These are phyloP conservation scores for Macaria notata DNA, from an alignment of 2,888 invertebrate genomes.

Conservation along the genomic window DNA sequence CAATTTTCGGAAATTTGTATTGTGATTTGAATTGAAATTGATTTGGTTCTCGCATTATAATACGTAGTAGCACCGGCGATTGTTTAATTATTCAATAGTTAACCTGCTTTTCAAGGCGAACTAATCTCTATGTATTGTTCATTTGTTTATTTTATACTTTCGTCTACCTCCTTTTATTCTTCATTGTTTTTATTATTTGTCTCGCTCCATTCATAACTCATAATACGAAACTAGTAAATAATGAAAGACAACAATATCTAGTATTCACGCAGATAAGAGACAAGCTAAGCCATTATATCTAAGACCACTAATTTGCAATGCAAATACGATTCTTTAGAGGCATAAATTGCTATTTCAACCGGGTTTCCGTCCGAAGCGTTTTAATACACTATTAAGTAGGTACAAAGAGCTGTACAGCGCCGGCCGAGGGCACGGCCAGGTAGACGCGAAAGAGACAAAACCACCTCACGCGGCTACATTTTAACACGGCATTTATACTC, in stretches of 20 bases:
- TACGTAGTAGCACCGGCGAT: too few species aligned
- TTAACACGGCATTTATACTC: constrained; percentile 58
- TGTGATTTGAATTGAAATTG: too few species aligned
- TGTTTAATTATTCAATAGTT: constrained; percentile 1
- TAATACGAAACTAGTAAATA: constrained; percentile 6
- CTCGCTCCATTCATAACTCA: constrained; percentile 2
- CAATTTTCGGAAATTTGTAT: too few species aligned
- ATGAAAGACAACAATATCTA: constrained; percentile 18
- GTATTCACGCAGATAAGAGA: constrained; percentile 14
- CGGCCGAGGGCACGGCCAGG: constrained; percentile 38
- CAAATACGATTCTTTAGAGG: constrained; percentile 28
- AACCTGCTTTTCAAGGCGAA: constrained; percentile 1
- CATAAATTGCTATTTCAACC: constrained; percentile 21
- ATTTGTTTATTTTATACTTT: neutral
- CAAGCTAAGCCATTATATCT: constrained; percentile 21
- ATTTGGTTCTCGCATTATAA: too few species aligned
- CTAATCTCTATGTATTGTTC: constrained; percentile 3
- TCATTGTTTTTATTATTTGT: constrained; percentile 7
- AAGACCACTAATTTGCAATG: constrained; percentile 30
- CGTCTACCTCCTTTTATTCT: constrained; percentile 1
- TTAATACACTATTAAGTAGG: constrained; percentile 34
- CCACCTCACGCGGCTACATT: constrained; percentile 54
- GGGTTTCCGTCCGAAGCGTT: constrained; percentile 30
- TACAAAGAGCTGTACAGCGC: constrained; percentile 29
- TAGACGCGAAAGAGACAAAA: constrained; percentile 65